These are phyloP conservation scores for Plebejus argus DNA, from an alignment of 2,888 invertebrate genomes.

Conservation along the genomic window DNA sequence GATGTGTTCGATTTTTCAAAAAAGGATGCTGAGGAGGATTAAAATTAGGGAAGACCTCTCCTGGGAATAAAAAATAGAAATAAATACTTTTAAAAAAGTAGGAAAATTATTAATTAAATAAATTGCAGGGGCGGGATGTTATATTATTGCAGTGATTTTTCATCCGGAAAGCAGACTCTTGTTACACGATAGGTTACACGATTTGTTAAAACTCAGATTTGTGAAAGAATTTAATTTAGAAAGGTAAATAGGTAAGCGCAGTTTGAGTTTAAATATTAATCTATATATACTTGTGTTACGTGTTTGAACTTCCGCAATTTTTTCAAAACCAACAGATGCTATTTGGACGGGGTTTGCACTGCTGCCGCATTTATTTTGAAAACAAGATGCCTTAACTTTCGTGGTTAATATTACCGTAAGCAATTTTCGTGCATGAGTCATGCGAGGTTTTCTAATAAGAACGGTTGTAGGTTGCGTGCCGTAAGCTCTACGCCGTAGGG, in stretches of 20 bases:
- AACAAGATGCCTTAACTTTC: neutral
- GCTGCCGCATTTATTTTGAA: too few species aligned
- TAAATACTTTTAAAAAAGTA: neutral
- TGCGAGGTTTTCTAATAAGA: slow-evolving; percentile 51
- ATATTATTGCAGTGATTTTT: neutral
- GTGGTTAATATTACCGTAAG: neutral
- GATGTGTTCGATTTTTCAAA: slow-evolving; percentile 75
- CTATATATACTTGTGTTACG: too few species aligned
- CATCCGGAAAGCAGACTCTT: neutral
- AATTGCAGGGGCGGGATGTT: neutral
- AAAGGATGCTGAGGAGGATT: slow-evolving; percentile 50
- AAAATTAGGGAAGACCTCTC: slow-evolving; percentile 19
- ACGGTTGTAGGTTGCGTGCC: slow-evolving; percentile 47
- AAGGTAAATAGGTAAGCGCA: too few species aligned
- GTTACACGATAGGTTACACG: neutral
- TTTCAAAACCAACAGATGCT: too few species aligned
- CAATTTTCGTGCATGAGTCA: slow-evolving; percentile 45
- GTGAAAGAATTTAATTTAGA: neutral
- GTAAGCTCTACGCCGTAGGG: slow-evolving; percentile 45
- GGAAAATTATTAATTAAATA: slow-evolving; percentile 10
- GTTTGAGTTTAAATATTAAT: too few species aligned
- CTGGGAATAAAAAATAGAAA: neutral
- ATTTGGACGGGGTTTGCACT: too few species aligned
- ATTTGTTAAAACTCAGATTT: neutral
- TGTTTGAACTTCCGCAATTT: too few species aligned